Percentiles rank a stretch among this genome's conserved stretches.
Conservation (phyloP, 2,888 invertebrate genomes). For the Chymomyza procnemis region DNA sequence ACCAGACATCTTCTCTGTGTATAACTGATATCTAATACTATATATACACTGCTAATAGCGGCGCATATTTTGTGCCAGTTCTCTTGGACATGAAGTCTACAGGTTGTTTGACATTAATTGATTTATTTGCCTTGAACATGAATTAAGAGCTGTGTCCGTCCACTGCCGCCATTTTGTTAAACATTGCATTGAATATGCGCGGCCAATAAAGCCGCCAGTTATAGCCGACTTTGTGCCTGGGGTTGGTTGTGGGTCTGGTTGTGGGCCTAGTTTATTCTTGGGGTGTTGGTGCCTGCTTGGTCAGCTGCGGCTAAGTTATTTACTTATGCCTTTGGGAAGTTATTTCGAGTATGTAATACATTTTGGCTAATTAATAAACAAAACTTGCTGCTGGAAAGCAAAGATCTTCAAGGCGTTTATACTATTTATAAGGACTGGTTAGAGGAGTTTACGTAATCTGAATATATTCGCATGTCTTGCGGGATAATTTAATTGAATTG, state of each 20-base stretch:
- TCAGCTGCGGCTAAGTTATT: not conserved
- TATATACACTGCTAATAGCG: not conserved
- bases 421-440: not conserved
- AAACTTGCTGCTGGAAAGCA: not conserved
- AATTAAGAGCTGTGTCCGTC: constrained; percentile 49
- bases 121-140: constrained; percentile 74
- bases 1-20: not conserved
- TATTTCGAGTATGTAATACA: not conserved
- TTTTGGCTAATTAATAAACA: not conserved
- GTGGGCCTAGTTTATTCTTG: not conserved
- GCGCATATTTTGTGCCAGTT: constrained; percentile 39
- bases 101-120: constrained; percentile 76
- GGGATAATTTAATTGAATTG: not conserved
- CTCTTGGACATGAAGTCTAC: constrained; percentile 45
- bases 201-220: not conserved
- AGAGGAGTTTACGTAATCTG: not conserved
- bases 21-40: constrained; percentile 2
- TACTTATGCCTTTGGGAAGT: not conserved
- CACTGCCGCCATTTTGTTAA: constrained; percentile 42
- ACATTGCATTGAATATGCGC: constrained; percentile 4
- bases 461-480: not conserved
- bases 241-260: not conserved
- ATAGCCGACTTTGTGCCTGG: not conserved
- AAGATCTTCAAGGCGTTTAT: not conserved
- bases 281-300: not conserved